Evolutionary conservation across 2,797 vertebrate genomes (phyloP), one percentile per base, ranked within the genome.

Genomic region (Anguilla marmorata): DNA sequence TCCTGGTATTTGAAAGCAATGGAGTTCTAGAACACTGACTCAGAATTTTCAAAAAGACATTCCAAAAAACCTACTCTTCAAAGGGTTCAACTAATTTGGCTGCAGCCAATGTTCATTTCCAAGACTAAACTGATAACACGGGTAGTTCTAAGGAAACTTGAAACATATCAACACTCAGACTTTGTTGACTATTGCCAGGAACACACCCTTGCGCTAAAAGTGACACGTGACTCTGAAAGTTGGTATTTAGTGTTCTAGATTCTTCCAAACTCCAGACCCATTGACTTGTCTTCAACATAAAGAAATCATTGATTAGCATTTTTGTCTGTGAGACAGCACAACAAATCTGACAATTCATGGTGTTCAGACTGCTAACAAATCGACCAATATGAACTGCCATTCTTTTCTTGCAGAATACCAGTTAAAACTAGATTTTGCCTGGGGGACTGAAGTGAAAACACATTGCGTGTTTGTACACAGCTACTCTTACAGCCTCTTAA

Each of bases 121-220:
- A 84, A 85, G 82, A 74, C 63, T 19, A 54, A 14, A 63, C 52
- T 45, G 84, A n/a, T 85, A n/a, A 84, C n/a, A 37, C 63, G 72
- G 24, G 24, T n/a, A 41, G 82, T 84, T 45, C 45, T 5, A 45
- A 80, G 9, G 79, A 87, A 87, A 8, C 54, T 27, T 84, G 60
- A 72, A 56, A 72, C 12, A n/a, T 45, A 63, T 60, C 54, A 50
- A 21, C 50, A 82, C 41, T 50, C 74, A 48, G 19, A 82, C 79
- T 45, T 66, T 84, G 87, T 87, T 87, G 79, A 33, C 60, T 24
- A 24, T 11, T 66, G 82, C 82, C 60, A 72, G 82, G 63, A 74
- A 85, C 83, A 58, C 63, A 52, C 30, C 66, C 82, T 58, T 11
- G 4, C 27, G 24, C 74, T 79, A 52, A 84, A 84, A 82, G 83